Evolutionary conservation across 2,797 vertebrate species (phyloP).

Genomic region (Lerista edwardsae): DNA sequence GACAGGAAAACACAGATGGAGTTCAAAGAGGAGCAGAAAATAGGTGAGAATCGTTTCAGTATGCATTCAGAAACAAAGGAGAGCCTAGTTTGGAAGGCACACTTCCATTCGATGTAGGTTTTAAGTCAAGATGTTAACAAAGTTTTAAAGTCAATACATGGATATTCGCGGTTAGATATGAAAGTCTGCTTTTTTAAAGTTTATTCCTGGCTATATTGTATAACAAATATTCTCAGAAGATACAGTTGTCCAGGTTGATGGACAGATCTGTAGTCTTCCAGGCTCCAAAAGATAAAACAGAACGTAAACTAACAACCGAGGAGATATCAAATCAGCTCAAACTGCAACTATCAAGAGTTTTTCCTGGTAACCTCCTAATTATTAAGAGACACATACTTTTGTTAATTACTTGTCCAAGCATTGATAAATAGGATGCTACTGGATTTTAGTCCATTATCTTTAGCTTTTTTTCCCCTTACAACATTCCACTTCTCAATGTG

Average conservation of each 20-base stretch:
- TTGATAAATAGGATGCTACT: rapidly evolving
- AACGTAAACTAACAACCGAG: conserved; percentile 49
- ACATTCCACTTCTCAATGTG: conserved; percentile 30
- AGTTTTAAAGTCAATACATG: background rate
- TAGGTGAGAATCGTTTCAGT: background rate
- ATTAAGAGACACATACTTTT: conserved; percentile 38
- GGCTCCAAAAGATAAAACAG: conserved; percentile 61
- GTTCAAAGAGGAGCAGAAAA: conserved; percentile 16
- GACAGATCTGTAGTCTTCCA: conserved; percentile 29
- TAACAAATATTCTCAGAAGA: conserved; percentile 6
- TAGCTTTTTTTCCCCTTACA: background rate
- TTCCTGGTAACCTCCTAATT: conserved; percentile 38
- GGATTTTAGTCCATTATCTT: background rate
- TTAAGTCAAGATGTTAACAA: background rate
- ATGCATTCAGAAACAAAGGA: background rate
- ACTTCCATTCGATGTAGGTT: background rate
- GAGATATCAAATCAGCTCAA: conserved; percentile 35
- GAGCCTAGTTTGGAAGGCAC: background rate
- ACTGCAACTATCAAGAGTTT: conserved; percentile 45
- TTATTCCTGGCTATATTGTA: background rate
- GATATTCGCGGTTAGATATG: background rate
- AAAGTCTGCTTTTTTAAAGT: background rate
- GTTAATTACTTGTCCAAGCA: conserved; percentile 26
- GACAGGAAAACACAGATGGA: background rate
- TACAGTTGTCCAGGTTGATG: conserved; percentile 4